Evolutionary conservation across 2,113 vertebrate genomes (phyloP), one percentile per base, ranked within the genome.

Genomic region (Cebidichthys violaceus): DNA sequence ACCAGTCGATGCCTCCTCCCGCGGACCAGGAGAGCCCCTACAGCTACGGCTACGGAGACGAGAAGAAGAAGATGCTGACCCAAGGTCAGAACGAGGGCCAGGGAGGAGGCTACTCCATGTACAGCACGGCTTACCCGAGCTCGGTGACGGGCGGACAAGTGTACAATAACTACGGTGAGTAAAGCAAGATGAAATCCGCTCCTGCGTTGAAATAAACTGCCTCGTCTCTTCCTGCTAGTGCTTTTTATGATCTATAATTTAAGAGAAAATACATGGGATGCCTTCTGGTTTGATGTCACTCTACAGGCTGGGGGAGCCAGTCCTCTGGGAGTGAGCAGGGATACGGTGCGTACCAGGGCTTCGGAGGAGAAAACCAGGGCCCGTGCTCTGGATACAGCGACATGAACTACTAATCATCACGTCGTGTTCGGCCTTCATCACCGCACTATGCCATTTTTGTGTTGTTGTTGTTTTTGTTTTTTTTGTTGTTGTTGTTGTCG

Each of bases 41-140:
- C 79, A 94, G 94, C 80, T 94, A 94, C 3, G 94, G 93, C 0
- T 94, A 94, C 1, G 94, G 94, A 29, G 94, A 92, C 3, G 93
- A 94, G 79, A 94, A 94, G 81, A 94, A 92, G 89, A 94, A 94
- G 66, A 89, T 93, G 89, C 90, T 94, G 45, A 94, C 86, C 22
- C 93, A 94, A 66, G 66, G 77, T 45, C 83, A 78, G 55, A 79
- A 8, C 17, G 86, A 87, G 6, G 31, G 14, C 33, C 85, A 85
- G 52, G 82, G 70, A 61, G 84, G 76, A 52, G 60, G 84, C 69
- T 91, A 86, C 81, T 91, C 92, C 0, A 86, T 91, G 79, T 94
- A 94, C 88, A 94, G 92, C 84, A 94, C 92, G 1, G 91, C 93
- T n/a, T 93, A 94, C 22, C 92, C 94, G 18, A 93, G 87, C 69